Base-by-base conservation (phyloP, 2,888 invertebrate species). In the Pseudolycoriella hygida region DNA sequence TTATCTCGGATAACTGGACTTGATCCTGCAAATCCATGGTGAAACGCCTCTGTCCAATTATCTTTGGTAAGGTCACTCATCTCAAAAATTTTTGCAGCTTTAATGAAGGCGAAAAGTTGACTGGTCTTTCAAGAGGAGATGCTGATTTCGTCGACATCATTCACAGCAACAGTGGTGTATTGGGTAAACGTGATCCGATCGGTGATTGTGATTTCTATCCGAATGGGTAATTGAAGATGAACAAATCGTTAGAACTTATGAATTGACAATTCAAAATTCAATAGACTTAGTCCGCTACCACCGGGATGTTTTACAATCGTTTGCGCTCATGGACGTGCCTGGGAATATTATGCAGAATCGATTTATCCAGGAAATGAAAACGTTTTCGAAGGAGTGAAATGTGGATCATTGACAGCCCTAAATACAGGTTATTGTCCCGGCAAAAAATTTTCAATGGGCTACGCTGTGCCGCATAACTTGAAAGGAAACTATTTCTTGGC, bases 401-500 rank as follows among this genome's bases (percentile, higher is more conserved):
- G 62, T 45, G 51, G 44, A 6, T 56, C 60, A 2, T 38, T 65
- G 42, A 44, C 50, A 2, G 49, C 51, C 2, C 46, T 64, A 44
- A 55, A 55, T 17, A 50, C 54, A 1, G 48, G 52, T 12, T 54
- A 55, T 40, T 65, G 66, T 44, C 43, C 51, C 1, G 57, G 58
- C 3, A 39, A 40, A 4, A 43, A 54, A 5, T 42, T 52, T 10
- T 55, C 58, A 17, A 65, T 65, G 65, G 64, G 64, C 10, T 59
- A 54, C 49, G 56, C 51, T n/a, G 54, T 51, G 19, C 55, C 62
- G 1, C 44, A 17, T 1, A 44, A 49, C 10, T 32, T 57, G 2
- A 62, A 59, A 47, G 65, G 65, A 19, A 64, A 57, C 49, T 63
- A 57, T 45, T 65, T 63, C 47, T 52, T 64, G 47, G 61, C 60